Conservation (phyloP, 2,888 invertebrate species). For the Hoplodrina ambigua region DNA sequence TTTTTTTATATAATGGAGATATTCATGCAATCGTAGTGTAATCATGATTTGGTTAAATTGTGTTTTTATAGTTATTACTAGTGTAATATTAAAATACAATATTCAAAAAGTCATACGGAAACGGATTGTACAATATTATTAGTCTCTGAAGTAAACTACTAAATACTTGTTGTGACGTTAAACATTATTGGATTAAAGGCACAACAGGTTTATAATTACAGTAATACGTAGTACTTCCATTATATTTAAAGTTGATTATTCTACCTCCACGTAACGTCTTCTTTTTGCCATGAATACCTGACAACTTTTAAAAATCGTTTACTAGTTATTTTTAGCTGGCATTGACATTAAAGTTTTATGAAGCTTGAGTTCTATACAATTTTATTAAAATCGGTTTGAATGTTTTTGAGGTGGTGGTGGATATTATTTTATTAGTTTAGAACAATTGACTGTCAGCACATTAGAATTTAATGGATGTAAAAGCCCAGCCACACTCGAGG, state of each 20-base stretch:
- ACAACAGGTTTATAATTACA: neutral
- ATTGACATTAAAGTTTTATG: slow-evolving; percentile 5
- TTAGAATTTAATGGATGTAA: no score
- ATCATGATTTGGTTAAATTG: no score
- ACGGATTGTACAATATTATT: neutral
- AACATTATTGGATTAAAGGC: neutral
- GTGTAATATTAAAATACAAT: no score
- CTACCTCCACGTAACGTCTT: neutral
- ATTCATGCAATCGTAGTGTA: no score
- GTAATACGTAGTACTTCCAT: neutral
- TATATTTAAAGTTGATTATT: neutral
- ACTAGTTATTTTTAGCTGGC: neutral
- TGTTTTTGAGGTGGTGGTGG: neutral
- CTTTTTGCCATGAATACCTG: neutral
- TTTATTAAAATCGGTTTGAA: neutral
- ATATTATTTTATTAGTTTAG: no score
- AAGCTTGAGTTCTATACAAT: neutral
- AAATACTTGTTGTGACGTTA: neutral
- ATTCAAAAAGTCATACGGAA: neutral
- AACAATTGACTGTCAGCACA: no score
- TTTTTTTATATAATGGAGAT: no score
- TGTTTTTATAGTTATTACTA: no score
- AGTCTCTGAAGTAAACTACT: no score
- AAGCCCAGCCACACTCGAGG: no score
- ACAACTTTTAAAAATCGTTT: neutral